Evolutionary conservation across 2,888 invertebrate genomes (phyloP).

Genomic region (Eupsilia transversa): DNA sequence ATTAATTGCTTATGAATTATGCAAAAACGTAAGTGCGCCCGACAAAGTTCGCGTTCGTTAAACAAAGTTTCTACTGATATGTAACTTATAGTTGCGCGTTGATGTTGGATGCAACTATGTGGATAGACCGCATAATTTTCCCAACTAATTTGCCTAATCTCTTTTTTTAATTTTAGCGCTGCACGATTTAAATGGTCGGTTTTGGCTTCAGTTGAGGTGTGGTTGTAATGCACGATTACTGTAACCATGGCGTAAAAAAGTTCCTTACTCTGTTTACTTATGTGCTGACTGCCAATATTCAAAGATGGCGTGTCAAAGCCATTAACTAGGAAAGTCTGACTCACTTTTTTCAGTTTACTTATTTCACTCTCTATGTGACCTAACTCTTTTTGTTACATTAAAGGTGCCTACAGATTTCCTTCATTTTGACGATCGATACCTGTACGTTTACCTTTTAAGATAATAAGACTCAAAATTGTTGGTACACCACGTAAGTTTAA

Average conservation of each 20-base stretch:
- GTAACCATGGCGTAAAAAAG: background rate
- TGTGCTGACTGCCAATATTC: background rate
- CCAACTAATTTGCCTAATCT: conserved; percentile 48
- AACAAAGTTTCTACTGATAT: conserved; percentile 64
- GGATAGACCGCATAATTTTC: conserved; percentile 41
- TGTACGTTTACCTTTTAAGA: too few species aligned
- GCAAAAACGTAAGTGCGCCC: conserved; percentile 64
- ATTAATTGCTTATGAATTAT: conserved; percentile 65
- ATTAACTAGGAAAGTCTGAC: background rate
- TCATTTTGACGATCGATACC: background rate
- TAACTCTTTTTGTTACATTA: background rate
- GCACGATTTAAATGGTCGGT: conserved; percentile 2
- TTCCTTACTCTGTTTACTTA: background rate
- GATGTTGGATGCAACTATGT: conserved; percentile 39
- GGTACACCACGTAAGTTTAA: too few species aligned
- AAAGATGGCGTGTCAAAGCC: background rate
- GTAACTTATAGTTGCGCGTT: conserved; percentile 53
- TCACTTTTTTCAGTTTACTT: too few species aligned
- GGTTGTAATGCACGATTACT: conserved; percentile 6
- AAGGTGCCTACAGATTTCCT: background rate
- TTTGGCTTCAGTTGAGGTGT: background rate
- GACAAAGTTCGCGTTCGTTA: conserved; percentile 66
- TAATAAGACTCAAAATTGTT: too few species aligned
- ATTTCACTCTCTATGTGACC: too few species aligned
- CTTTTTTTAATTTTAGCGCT: conserved; percentile 34